Percentiles rank a stretch among this genome's conserved stretches.
Evolutionary conservation across 2,797 vertebrate genomes (phyloP).

Genomic region (Coracias cyanogaster): DNA sequence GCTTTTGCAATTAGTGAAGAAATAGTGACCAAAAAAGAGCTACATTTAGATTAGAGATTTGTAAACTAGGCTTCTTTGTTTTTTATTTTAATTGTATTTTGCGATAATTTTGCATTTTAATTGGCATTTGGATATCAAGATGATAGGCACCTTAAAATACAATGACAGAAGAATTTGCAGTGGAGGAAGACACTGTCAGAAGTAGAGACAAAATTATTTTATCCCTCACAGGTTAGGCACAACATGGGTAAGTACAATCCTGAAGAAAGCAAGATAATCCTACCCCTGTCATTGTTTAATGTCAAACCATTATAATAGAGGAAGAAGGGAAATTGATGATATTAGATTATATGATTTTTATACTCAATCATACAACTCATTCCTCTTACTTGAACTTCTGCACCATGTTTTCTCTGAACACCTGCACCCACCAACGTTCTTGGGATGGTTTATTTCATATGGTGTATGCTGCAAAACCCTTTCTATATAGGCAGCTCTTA

Average conservation of each 20-base stretch:
- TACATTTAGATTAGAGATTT: conserved; percentile 38
- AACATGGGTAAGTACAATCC: neutral
- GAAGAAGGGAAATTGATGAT: conserved; percentile 27
- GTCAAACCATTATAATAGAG: neutral
- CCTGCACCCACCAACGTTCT: neutral
- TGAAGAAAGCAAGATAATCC: conserved; percentile 25
- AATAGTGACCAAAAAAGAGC: conserved; percentile 36
- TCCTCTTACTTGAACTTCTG: neutral
- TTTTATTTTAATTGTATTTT: conserved; percentile 40
- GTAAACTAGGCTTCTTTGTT: neutral
- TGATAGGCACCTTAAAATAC: conserved; percentile 17
- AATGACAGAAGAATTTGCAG: neutral
- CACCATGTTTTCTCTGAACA: neutral
- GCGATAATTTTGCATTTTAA: conserved; percentile 56
- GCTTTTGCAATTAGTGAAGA: conserved; percentile 53
- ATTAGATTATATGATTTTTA: conserved; percentile 9
- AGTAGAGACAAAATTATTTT: conserved; percentile 21
- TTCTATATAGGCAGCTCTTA: neutral
- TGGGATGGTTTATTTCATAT: neutral
- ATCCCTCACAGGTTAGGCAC: neutral
- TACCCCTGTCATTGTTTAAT: conserved; percentile 11
- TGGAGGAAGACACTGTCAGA: neutral
- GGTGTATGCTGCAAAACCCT: neutral
- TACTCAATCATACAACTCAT: neutral
- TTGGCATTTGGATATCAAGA: conserved; percentile 39